Evolutionary conservation across 2,888 invertebrate genomes (phyloP).

Genomic region (Luffia ferchaultella): DNA sequence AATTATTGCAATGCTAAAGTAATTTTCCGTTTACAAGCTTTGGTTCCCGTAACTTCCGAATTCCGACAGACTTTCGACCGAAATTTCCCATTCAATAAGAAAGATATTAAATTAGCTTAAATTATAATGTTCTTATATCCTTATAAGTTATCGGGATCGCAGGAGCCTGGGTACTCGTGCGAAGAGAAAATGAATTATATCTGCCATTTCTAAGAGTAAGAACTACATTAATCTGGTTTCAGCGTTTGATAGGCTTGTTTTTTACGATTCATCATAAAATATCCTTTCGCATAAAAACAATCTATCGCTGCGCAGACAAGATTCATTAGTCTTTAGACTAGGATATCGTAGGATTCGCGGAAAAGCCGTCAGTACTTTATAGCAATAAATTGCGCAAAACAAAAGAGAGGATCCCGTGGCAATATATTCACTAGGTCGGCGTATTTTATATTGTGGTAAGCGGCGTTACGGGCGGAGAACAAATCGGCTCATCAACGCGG

Average conservation of each 20-base stretch:
- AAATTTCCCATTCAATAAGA: too few relatives aligned
- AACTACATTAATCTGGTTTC: not conserved
- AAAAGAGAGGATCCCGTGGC: slow-evolving; percentile 29
- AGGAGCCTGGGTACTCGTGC: too few relatives aligned
- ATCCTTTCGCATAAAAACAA: not conserved
- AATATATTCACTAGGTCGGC: slow-evolving; percentile 38
- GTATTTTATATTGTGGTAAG: slow-evolving; percentile 26
- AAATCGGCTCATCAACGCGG: slow-evolving; percentile 33
- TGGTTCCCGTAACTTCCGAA: too few relatives aligned
- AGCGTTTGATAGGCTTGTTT: not conserved
- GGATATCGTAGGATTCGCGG: slow-evolving; percentile 23
- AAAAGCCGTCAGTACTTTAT: slow-evolving; percentile 18
- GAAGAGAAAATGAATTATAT: too few relatives aligned
- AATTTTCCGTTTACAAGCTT: too few relatives aligned
- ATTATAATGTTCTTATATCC: too few relatives aligned
- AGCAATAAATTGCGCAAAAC: slow-evolving; percentile 38
- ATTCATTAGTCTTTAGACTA: not conserved
- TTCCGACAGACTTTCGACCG: too few relatives aligned
- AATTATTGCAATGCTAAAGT: too few relatives aligned
- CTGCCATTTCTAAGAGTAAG: too few relatives aligned
- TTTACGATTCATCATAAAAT: not conserved
- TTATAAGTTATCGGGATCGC: too few relatives aligned
- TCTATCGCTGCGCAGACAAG: not conserved
- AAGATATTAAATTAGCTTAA: too few relatives aligned
- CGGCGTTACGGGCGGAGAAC: slow-evolving; percentile 19